Evolutionary conservation across 2,113 vertebrate species (phyloP), one percentile per base, ranked within the genome.

Genomic region (Microcebus jonahi): DNA sequence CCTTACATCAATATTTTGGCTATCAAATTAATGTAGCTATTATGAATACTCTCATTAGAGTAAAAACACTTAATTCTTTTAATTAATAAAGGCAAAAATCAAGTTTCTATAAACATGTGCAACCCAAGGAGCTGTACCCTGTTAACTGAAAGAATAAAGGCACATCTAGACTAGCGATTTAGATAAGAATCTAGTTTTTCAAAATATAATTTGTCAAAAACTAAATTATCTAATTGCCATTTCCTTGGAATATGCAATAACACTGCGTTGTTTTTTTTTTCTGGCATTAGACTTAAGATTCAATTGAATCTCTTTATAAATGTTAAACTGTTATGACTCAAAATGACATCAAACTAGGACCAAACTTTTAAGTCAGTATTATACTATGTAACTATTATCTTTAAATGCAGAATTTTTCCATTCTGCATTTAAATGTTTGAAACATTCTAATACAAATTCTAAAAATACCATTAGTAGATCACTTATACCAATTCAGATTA

Each of bases 371-470:
- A 55, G 73, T 71, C 29, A 82, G 8, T 59, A 77, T 82, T 88
- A 68, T 85, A 79, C 36, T 76, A 15, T 48, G 2, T 15, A 80
- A 65, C 25, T 57, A 76, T 1, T 94, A 21, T 80, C 50, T 25
- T 83, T 93, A 79, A 36, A 7, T 82, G 81, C 27, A 86, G 25
- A 94, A 89, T 29, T 96, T 73, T n/a, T 65, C 57, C 29, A 45
- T 77, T 57, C 55, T 57, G 55, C 55, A 57, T 57, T 57, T 57
- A 57, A 57, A 63, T 29, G 42, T 81, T 61, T 75, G 65, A 82
- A 70, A 94, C n/a, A 91, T 57, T 92, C 20, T 87, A 65, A 79
- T 80, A 84, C 20, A 75, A 95, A 88, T 80, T 91, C n/a, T 84
- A 82, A 48, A 25, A 90, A 88, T 67, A 67, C 20, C 61, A 89